A percentile compares a stretch with the other conserved stretches of the same genome.
These are phyloP conservation scores for Aleadryas rufinucha DNA, from an alignment of 2,113 vertebrate species.

Conservation along the genomic window DNA sequence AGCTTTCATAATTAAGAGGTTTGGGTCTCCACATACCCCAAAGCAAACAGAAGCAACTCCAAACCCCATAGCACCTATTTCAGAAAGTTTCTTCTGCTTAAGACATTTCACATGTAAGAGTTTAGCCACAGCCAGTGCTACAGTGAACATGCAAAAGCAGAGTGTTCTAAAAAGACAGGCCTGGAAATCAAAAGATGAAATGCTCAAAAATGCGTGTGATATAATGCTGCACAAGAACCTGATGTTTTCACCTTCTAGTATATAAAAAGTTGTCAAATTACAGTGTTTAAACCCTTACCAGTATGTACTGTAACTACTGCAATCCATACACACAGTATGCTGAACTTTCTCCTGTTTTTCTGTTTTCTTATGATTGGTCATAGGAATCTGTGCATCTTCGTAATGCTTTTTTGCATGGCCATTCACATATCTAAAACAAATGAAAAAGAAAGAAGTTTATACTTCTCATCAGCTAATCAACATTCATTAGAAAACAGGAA, in stretches of 20 bases:
- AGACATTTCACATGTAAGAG: neutral
- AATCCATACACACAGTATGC: constrained; percentile 97
- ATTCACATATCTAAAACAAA: constrained; percentile 89
- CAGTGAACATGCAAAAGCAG: neutral
- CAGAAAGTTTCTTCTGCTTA: neutral
- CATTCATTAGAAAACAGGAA: neutral
- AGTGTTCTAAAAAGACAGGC: neutral
- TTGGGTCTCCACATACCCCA: neutral
- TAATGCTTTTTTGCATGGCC: constrained; percentile 99
- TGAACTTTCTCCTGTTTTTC: constrained; percentile 87
- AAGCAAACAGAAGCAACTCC: neutral
- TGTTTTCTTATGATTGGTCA: constrained; percentile 81
- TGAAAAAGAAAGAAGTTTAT: neutral
- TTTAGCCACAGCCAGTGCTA: neutral
- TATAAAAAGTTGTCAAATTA: neutral
- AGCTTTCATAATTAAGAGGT: neutral
- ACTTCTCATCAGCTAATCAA: neutral
- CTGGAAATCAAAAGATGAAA: neutral
- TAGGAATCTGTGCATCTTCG: constrained; percentile 84
- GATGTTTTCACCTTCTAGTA: neutral
- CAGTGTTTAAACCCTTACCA: constrained; percentile 78
- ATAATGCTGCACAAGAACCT: neutral
- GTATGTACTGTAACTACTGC: constrained; percentile 94
- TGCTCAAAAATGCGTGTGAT: neutral
- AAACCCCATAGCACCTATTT: neutral